Evolutionary conservation across 2,888 invertebrate genomes (phyloP), one percentile per base, ranked within the genome.

Genomic region (Platynereis dumerilii): DNA sequence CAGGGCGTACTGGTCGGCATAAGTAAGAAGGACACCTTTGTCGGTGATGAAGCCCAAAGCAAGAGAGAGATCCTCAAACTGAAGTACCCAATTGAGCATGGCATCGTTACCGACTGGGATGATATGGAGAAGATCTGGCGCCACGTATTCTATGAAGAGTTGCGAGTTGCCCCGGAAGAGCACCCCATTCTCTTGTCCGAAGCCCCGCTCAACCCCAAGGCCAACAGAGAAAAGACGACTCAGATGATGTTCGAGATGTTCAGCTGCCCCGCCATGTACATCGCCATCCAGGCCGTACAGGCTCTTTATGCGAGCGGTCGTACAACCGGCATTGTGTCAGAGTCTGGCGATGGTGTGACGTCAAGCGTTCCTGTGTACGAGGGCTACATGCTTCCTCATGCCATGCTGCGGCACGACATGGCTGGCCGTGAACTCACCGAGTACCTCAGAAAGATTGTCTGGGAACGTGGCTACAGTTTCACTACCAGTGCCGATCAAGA

Each of bases 211-310:
- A 52, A 52, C 24, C 52, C 52, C 20, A 52, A 17, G 3, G n/a
- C 7, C n/a, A 3, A 52, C 52, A 52, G n/a, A 17, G 52, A 52
- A 17, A 52, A 52, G 24, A 52, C 17, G 52, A 7, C 20, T 52
- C 20, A 52, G 52, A 52, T 52, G 7, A 52, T 52, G 52, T 52
- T 52, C 17, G 52, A 52, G 52, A 52, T 17, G 7, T 52, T 52
- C 52, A 52, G 17, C 3, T 3, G 3, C 24, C 52, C 52, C 17
- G 52, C 20, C 24, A 3, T 52, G 52, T 17, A 52, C 24, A 17
- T 52, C 3, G 52, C 52, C 3, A 17, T 22, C 24, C 5, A 3
- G n/a, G 3, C 52, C 17, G n/a, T 17, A 24, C 7, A 10, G 52
- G 24, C 20, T 52, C 7, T 52, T 5, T 52, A 52, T 52, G 52